Base-by-base conservation (phyloP, 2,888 invertebrate genomes). In the Agonopterix arenella region DNA sequence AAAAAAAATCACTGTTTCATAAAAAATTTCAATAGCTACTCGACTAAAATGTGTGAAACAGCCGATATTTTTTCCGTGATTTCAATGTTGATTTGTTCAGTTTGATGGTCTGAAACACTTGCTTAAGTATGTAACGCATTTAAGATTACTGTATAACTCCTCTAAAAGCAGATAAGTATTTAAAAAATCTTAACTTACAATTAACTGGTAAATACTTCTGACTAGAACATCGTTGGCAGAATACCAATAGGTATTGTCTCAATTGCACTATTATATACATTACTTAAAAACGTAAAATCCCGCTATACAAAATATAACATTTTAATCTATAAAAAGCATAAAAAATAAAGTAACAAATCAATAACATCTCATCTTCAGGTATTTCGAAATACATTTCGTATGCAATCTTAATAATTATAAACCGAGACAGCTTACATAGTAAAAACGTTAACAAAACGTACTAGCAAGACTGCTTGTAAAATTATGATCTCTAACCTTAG, bases 211-310 rank as follows among this genome's bases (percentile, higher is more conserved):
- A 71, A 71, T 70, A 77, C 63, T 61, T 66, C 50, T 76, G 80
- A 80, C 80, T 80, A 80, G 80, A 80, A 67, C 55, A 66, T 61
- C 56, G 62, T 68, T 69, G 63, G 68, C 64, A 58, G 56, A 63
- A 62, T 60, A 59, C 54, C 55, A 60, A 40, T 40, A 40, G 40
- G 28, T n/a, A 40, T 40, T n/a, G 40, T 40, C 9, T 40, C 9
- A n/a, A 40, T n/a, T 40, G 40, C 40, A 40, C 40, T 40, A n/a
- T n/a, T 40, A 40, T n/a, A 40, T 40, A 40, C 28, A 28, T 5
- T 28, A 28, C 28, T 28, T 28, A 28, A 5, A n/a, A 28, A 5
- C 28, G 28, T 28, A 28, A 28, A 28, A 28, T 28, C 28, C 28
- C 5, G 28, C 28, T 28, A 5, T 28, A 28, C 28, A 5, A 28